Percentiles rank a stretch among this genome's conserved stretches.
Conservation (phyloP, 2,113 vertebrate species). For the Passer domesticus region DNA sequence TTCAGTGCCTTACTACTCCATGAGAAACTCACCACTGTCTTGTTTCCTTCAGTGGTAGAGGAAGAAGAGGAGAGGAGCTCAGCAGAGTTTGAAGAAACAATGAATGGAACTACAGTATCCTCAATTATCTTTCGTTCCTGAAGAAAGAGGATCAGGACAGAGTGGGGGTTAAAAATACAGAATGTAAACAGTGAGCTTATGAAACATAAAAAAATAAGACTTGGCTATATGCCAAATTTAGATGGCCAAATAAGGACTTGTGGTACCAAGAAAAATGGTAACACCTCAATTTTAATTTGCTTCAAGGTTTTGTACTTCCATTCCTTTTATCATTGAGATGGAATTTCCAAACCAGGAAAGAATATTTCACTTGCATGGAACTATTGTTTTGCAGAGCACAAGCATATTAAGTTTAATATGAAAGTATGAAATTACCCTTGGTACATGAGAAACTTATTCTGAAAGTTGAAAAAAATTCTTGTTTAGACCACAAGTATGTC, state of each 20-base stretch:
- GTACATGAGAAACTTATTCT: not conserved
- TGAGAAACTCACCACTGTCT: slow-evolving; percentile 51
- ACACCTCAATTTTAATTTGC: not conserved
- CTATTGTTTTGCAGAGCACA: not conserved
- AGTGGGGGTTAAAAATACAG: not conserved
- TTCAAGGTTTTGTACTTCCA: not conserved
- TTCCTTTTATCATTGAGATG: not conserved
- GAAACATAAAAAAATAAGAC: not conserved
- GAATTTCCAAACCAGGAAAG: not conserved
- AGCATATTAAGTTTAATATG: not conserved
- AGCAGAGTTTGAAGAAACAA: slow-evolving; percentile 79
- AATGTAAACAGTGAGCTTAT: not conserved
- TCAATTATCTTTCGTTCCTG: slow-evolving; percentile 94
- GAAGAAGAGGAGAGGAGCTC: slow-evolving; percentile 74
- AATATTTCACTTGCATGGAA: not conserved
- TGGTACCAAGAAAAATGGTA: not conserved
- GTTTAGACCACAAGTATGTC: not conserved
- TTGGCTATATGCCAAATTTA: not conserved
- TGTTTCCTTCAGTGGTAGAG: slow-evolving; percentile 69
- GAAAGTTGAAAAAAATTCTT: not conserved
- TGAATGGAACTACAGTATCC: slow-evolving; percentile 88
- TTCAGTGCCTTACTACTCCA: not conserved
- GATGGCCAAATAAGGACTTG: not conserved
- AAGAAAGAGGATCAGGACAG: not conserved
- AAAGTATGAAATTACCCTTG: not conserved